phyloP scores from a whole-genome alignment of 1,140 invertebrate genomes.

The Halesus radiatus region DNA sequence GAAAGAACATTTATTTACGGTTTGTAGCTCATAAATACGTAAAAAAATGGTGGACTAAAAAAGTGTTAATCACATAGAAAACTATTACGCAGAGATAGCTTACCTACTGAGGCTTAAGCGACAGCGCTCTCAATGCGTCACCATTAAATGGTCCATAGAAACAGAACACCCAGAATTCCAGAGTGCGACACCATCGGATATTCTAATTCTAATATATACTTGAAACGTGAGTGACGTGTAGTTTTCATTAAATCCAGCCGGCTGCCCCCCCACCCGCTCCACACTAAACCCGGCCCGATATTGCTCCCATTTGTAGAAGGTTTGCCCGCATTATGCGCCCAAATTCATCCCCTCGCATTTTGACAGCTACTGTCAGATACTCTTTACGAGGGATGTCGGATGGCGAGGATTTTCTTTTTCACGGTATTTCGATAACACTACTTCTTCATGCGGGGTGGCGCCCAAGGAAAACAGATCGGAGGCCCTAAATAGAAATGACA shows the following conservation, averaged over 20 bases:
- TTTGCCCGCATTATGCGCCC: constrained; percentile 43
- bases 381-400: constrained; percentile 32
- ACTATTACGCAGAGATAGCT: too few species aligned
- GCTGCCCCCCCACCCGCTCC: background rate
- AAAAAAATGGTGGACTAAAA: too few species aligned
- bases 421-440: constrained; percentile 21
- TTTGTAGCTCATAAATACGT: too few species aligned
- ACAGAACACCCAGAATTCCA: too few species aligned
- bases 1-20: too few species aligned
- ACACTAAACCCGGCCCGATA: background rate
- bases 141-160: background rate
- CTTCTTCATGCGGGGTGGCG: background rate
- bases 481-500: constrained; percentile 30
- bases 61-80: too few species aligned
- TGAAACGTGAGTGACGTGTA: constrained; percentile 37
- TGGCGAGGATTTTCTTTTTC: constrained; percentile 37
- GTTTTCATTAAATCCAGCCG: constrained; percentile 38
- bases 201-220: constrained; percentile 33
- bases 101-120: background rate
- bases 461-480: constrained; percentile 18
- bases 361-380: constrained; percentile 43
- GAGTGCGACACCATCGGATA: constrained; percentile 15
- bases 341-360: constrained; percentile 37
- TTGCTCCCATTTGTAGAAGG: constrained; percentile 36
- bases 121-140: background rate